Evolutionary conservation across 2,797 vertebrate genomes (phyloP).

Genomic region (Natrix natrix): DNA sequence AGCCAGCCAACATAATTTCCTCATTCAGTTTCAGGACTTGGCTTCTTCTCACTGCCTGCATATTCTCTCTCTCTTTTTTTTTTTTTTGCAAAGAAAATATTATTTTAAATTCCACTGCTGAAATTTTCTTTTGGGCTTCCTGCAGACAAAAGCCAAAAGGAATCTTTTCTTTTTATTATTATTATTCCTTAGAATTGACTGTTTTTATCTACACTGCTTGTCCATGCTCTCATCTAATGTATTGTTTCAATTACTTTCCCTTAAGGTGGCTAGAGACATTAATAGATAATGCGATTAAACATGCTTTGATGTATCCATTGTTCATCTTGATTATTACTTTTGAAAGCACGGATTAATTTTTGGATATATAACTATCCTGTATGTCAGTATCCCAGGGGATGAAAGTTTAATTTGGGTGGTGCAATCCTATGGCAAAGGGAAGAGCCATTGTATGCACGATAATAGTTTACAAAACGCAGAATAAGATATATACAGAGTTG

Average conservation of each 20-base stretch:
- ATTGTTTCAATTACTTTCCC: conserved; percentile 63
- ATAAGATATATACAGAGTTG: neutral
- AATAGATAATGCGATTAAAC: conserved; percentile 43
- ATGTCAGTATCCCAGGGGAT: neutral
- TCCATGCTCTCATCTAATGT: conserved; percentile 56
- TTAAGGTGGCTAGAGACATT: conserved; percentile 49
- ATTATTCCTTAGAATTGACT: neutral
- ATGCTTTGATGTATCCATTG: conserved; percentile 49
- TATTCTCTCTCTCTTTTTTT: neutral
- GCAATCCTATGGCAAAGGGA: neutral
- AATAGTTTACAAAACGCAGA: neutral
- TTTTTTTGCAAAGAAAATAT: neutral
- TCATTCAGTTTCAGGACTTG: neutral
- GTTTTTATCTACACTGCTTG: conserved; percentile 36
- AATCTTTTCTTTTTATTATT: neutral
- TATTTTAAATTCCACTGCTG: neutral
- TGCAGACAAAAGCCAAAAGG: neutral
- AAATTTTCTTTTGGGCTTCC: conserved; percentile 18
- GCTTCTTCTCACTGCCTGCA: neutral
- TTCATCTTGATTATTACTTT: conserved; percentile 52
- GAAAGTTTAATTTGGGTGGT: neutral
- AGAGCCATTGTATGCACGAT: neutral
- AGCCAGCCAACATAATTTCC: neutral
- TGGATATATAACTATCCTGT: neutral
- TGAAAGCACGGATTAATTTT: neutral